These are phyloP conservation scores for Hofmannophila pseudospretella DNA, from an alignment of 2,888 invertebrate genomes.

Conservation along the genomic window DNA sequence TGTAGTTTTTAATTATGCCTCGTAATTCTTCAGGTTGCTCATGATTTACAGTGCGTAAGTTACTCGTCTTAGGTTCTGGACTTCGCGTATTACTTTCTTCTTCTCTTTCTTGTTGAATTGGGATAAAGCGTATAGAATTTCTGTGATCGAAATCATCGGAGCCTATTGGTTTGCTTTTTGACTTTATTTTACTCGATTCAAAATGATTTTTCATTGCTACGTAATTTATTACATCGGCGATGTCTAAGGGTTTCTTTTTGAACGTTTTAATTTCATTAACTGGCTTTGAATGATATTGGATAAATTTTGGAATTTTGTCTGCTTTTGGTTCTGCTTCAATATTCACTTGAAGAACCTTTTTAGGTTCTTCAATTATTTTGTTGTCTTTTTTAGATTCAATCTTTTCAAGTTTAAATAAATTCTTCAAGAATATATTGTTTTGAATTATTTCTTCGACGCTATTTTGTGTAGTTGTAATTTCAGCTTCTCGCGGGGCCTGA, in stretches of 20 bases:
- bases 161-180: slow-evolving; percentile 32
- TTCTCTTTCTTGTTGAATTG: slow-evolving; percentile 25
- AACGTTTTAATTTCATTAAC: slow-evolving; percentile 38
- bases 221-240: slow-evolving; percentile 54
- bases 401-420: slow-evolving; percentile 34
- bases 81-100: slow-evolving; percentile 22
- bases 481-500: slow-evolving; percentile 18
- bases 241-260: slow-evolving; percentile 47
- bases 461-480: slow-evolving; percentile 29
- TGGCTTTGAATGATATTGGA: slow-evolving; percentile 37
- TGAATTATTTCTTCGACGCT: slow-evolving; percentile 39
- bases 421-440: slow-evolving; percentile 59
- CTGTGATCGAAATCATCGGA: slow-evolving; percentile 31
- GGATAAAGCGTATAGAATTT: slow-evolving; percentile 34
- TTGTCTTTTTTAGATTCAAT: slow-evolving; percentile 21
- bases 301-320: slow-evolving; percentile 43
- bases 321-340: slow-evolving; percentile 29
- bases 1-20: slow-evolving; percentile 65
- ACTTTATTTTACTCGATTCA: slow-evolving; percentile 54
- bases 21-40: slow-evolving; percentile 50
- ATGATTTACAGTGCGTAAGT: slow-evolving; percentile 28
- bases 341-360: slow-evolving; percentile 22
- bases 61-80: slow-evolving; percentile 26
- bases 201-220: slow-evolving; percentile 57
- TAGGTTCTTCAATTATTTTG: slow-evolving; percentile 13